A percentile compares a stretch with the other conserved stretches of the same genome.
Evolutionary conservation across 2,113 vertebrate species (phyloP).

Genomic region (Xenotilapia flavipinnis): DNA sequence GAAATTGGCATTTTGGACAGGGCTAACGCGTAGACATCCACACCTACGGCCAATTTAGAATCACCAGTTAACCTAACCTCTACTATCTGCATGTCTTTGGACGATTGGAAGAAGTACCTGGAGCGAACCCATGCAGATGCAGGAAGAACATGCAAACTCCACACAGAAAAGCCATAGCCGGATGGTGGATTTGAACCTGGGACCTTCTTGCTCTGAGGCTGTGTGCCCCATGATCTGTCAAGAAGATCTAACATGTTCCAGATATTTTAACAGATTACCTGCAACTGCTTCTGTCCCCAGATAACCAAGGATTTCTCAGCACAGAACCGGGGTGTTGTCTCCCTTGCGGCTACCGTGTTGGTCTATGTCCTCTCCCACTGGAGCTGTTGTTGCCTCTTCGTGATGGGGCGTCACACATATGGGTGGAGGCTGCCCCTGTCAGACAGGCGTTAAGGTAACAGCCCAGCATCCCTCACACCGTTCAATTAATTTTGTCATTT

Average conservation of each 20-base stretch:
- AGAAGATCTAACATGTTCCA: not conserved
- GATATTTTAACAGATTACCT: fast-evolving
- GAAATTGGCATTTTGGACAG: not conserved
- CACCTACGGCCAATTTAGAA: not conserved
- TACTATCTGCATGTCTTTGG: not conserved
- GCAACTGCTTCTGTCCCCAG: not conserved
- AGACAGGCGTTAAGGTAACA: not conserved
- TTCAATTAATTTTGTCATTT: not conserved
- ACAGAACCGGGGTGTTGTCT: fast-evolving
- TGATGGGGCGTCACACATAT: not conserved
- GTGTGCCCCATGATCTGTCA: fast-evolving
- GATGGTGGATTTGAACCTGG: not conserved
- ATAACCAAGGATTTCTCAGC: not conserved
- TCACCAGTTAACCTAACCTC: fast-evolving
- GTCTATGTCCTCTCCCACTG: not conserved
- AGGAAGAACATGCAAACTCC: not conserved
- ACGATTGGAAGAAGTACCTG: not conserved
- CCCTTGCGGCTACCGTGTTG: not conserved
- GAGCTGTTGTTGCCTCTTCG: not conserved
- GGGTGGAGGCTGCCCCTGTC: not conserved
- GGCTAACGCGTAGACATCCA: not conserved
- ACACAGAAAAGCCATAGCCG: not conserved
- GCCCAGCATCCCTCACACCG: not conserved
- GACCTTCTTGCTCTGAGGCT: not conserved
- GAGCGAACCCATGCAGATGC: not conserved